Evolutionary conservation across 1,140 invertebrate genomes (phyloP), one percentile per base, ranked within the genome.

Genomic region (Drosophila littoralis): DNA sequence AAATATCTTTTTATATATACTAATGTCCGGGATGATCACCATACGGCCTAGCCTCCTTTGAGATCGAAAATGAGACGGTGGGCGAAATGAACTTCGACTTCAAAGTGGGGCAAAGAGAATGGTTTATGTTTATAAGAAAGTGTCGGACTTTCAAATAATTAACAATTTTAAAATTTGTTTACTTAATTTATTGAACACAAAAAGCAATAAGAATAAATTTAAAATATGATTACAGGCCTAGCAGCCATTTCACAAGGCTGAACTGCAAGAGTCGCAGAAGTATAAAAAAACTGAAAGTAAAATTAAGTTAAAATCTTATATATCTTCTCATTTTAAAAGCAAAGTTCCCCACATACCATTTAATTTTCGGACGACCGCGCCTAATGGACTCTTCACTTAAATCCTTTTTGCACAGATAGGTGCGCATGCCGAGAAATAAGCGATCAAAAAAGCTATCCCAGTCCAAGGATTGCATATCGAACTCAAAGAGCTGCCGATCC

Each of bases 401-500:
- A 63, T 95, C 94, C 50, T 97, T 96, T 57, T 96, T 96, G 1
- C 95, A 91, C 7, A 97, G 67, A 81, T 95, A 96, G 5, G 94
- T 92, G 40, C 96, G 92, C 22, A 95, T 90, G 32, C 96, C 96
- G 75, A 92, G 83, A 1, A 95, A 92, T 65, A 95, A 94, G 15
- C 91, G 91, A 7, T 92, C 77, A 3, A 95, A 93, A 77, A 95
- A 95, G 7, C 93, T 83, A 0, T 93, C 78, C 96, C 96, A 97
- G 55, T 95, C 93, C 46, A 97, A 0, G 91, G 1, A 93, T 91
- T 0, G 90, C 90, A 45, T 15, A 75, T 95, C 95, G 81, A 96
- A 96, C 6, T 93, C 93, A 83, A 96, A 28, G 22, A 28, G 82
- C 1, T 92, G 81, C 57, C 93, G 93, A 81, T 97, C 97, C 32